Evolutionary conservation across 2,888 invertebrate genomes (phyloP).

Genomic region (Dicyrtomina minuta): DNA sequence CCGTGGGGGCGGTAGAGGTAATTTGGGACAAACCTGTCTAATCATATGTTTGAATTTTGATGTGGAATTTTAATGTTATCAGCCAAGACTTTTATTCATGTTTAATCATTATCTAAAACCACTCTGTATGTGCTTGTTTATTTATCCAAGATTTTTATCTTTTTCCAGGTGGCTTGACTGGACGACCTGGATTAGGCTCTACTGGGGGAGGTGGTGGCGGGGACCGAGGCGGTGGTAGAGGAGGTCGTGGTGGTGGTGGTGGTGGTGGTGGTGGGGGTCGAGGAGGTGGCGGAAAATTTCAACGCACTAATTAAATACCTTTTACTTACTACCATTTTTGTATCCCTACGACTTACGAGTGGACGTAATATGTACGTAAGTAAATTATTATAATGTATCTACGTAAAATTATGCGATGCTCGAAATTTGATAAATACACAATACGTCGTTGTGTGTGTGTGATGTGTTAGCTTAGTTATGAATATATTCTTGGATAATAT

Average conservation of each 20-base stretch:
- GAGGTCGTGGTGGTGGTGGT: conserved; percentile 25
- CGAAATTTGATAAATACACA: too few relatives aligned
- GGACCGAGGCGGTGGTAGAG: conserved; percentile 34
- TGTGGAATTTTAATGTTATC: neutral
- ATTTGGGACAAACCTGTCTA: neutral
- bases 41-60: neutral
- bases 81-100: neutral
- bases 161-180: conserved; percentile 43
- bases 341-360: too few relatives aligned
- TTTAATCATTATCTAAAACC: neutral
- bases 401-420: too few relatives aligned
- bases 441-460: too few relatives aligned
- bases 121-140: neutral
- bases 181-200: conserved; percentile 47
- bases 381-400: neutral
- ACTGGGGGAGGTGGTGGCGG: conserved; percentile 41
- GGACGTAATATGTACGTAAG: neutral
- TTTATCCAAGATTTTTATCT: conserved; percentile 20
- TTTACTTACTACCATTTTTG: too few relatives aligned
- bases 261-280: conserved; percentile 36
- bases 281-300: conserved; percentile 34
- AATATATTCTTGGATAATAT: too few relatives aligned
- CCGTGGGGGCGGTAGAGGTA: conserved; percentile 21
- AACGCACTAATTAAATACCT: conserved; percentile 28
- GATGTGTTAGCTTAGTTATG: too few relatives aligned